A percentile compares a stretch with the other conserved stretches of the same genome.
Evolutionary conservation across 2,888 invertebrate genomes (phyloP).

Genomic region (Drosophila picticornis): DNA sequence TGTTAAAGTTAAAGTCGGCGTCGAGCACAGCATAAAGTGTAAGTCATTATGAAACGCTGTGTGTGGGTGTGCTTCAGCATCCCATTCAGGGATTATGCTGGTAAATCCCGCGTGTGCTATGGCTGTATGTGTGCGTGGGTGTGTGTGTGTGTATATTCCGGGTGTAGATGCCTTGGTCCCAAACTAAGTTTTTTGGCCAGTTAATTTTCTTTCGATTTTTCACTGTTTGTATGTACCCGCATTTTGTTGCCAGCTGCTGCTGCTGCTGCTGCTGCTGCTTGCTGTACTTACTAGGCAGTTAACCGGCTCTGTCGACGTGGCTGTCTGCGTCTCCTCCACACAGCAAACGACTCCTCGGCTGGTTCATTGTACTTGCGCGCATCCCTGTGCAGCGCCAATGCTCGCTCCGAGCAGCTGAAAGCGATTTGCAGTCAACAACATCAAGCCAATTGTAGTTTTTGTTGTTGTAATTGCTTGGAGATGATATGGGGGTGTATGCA

Average conservation of each 20-base stretch:
- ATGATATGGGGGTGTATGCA: constrained; percentile 11
- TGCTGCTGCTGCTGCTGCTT: neutral
- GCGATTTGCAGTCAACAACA: constrained; percentile 56
- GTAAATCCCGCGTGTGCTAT: constrained; percentile 21
- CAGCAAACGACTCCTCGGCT: constrained; percentile 20
- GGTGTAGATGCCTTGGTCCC: constrained; percentile 18
- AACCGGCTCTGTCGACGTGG: constrained; percentile 33
- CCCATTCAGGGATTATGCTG: constrained; percentile 33
- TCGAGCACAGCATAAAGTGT: constrained; percentile 20
- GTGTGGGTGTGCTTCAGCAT: constrained; percentile 31
- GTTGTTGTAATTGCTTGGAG: constrained; percentile 7
- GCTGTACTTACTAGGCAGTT: constrained; percentile 31
- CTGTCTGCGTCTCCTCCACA: constrained; percentile 1
- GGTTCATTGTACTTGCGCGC: constrained; percentile 61
- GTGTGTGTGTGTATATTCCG: constrained; percentile 2
- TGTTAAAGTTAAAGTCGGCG: constrained; percentile 9
- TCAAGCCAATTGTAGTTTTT: constrained; percentile 42
- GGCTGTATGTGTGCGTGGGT: neutral
- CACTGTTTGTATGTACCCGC: constrained; percentile 44
- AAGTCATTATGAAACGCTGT: constrained; percentile 23
- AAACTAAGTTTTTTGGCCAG: constrained; percentile 33
- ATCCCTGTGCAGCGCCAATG: constrained; percentile 34
- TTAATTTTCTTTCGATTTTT: constrained; percentile 72
- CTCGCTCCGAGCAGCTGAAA: constrained; percentile 44
- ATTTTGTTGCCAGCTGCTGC: constrained; percentile 13